Conservation (phyloP, 2,888 invertebrate species). For the Altica lythri region DNA sequence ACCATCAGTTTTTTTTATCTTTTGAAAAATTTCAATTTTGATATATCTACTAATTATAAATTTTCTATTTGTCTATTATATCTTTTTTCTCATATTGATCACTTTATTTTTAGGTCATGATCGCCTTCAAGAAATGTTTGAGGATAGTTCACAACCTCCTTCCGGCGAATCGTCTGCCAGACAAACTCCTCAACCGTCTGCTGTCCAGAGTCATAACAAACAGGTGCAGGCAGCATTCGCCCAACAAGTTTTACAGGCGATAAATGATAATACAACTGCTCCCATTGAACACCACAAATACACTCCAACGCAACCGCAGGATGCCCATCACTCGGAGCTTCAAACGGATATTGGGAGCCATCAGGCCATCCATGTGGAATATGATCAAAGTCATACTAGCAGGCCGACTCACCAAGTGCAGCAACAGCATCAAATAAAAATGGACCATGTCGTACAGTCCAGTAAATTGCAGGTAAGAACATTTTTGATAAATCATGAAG, state of each 20-base stretch:
- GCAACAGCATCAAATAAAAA: conserved; percentile 32
- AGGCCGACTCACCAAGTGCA: conserved; percentile 10
- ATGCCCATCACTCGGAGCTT: conserved; percentile 12
- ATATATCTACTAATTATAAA: neutral
- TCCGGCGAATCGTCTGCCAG: conserved; percentile 59
- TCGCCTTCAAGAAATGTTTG: conserved; percentile 55
- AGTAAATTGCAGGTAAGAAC: conserved; percentile 54
- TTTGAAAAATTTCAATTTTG: neutral
- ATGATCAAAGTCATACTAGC: conserved; percentile 13
- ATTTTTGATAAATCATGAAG: too few species aligned
- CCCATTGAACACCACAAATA: conserved; percentile 16
- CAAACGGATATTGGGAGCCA: conserved; percentile 2
- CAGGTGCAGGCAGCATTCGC: conserved; percentile 54
- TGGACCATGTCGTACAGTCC: conserved; percentile 50
- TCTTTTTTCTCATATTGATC: too few species aligned
- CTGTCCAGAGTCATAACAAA: conserved; percentile 41
- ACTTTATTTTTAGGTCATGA: conserved; percentile 53
- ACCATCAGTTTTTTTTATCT: neutral
- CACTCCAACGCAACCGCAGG: conserved; percentile 9
- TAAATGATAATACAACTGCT: conserved; percentile 38
- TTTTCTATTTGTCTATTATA: conserved; percentile 37
- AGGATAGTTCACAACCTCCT: conserved; percentile 53
- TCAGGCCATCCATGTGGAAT: conserved; percentile 18
- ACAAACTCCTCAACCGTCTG: conserved; percentile 58
- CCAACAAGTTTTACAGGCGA: conserved; percentile 50